Conservation (phyloP, 2,113 vertebrate species). For the Bubalus kerabau region DNA sequence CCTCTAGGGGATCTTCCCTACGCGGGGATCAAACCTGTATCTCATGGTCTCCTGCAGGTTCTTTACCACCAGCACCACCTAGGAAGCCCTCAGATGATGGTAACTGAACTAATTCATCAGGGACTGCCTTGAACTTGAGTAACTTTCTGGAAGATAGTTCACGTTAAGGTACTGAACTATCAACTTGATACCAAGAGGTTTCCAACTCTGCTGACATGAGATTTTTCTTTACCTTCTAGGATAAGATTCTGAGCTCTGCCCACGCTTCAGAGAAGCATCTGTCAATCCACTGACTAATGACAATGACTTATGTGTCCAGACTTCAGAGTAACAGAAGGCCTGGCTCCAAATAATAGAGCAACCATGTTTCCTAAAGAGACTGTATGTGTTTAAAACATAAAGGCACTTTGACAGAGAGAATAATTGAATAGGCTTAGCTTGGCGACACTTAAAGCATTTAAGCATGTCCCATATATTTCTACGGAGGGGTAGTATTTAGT, state of each 20-base stretch:
- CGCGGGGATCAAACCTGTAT: background rate
- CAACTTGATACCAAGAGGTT: conserved; percentile 30
- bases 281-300: background rate
- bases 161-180: background rate
- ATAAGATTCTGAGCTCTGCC: background rate
- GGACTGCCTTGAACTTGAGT: background rate
- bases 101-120: background rate
- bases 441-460: background rate
- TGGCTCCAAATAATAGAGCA: background rate
- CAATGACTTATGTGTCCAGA: background rate
- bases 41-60: background rate
- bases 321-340: background rate
- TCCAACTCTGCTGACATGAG: background rate
- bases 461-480: background rate
- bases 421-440: background rate
- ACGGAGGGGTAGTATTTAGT: background rate
- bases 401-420: background rate
- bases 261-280: background rate
- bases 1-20: background rate
- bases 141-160: background rate
- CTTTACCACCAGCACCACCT: background rate
- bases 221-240: background rate
- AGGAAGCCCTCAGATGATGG: background rate
- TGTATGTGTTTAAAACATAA: background rate
- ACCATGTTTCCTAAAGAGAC: background rate